Base-by-base conservation (phyloP, 2,113 vertebrate genomes). In the Lota lota region DNA sequence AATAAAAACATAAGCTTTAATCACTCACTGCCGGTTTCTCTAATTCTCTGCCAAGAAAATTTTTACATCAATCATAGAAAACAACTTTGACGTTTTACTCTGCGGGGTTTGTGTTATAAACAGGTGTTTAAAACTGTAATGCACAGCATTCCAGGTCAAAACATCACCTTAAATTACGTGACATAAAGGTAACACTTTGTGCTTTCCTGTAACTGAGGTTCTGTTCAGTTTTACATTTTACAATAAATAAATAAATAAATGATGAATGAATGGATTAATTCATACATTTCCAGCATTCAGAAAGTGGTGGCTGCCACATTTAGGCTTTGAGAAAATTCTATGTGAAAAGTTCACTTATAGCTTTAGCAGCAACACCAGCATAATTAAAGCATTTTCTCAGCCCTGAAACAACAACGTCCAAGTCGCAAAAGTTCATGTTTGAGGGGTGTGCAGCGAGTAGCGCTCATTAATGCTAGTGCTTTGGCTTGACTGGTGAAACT, bases 11-110 rank as follows among this genome's bases (percentile, higher is more conserved):
- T 74, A 79, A 86, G 88, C 93, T 92, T 91, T 94, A 94, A 95
- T 95, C 94, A 94, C 93, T 93, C 90, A 90, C 92, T 93, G 84
- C 80, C 91, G 90, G 91, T 83, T 92, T 93, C 92, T 95, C 93
- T 96, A 85, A 95, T 93, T 93, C 74, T 56, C 71, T 85, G 94
- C 97, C 96, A 99, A 97, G 80, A 88, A 82, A 95, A 97, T 98
- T 93, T 92, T 96, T 95, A 79, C 93, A 93, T 78, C 74, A 74
- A 85, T 78, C 62, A 12, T 53, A 56, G 77, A 54, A 60, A 70
- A 88, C 17, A 56, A 47, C 40, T 47, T 47, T 47, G 40, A 47
- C 40, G 40, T 47, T 47, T 14, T 8, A 14, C 40, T 47, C 40
- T 47, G 67, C 87, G 82, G 70, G 87, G 89, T 77, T 89, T 79